A percentile compares a stretch with the other conserved stretches of the same genome.
phyloP scores from a whole-genome alignment of 2,888 invertebrate genomes.

The Podabrus alpinus region DNA sequence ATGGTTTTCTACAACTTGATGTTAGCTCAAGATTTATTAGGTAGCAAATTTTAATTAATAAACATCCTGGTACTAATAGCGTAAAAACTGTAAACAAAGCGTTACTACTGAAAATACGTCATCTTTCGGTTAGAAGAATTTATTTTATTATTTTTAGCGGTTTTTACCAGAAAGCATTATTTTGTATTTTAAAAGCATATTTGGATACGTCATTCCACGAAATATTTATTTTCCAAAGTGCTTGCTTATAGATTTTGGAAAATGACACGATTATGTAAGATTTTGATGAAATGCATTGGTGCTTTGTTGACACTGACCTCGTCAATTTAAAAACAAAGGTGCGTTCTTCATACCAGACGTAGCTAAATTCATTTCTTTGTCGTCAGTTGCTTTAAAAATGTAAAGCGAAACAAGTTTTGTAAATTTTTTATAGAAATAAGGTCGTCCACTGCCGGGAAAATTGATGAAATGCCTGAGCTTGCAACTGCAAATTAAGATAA shows the following conservation, averaged over 20 bases:
- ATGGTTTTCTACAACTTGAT: background rate
- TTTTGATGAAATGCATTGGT: background rate
- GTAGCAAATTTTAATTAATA: background rate
- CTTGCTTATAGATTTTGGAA: background rate
- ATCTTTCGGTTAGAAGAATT: background rate
- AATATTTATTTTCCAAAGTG: background rate
- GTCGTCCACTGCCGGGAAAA: background rate
- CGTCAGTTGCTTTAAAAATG: constrained; percentile 1
- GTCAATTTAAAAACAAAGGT: constrained; percentile 4
- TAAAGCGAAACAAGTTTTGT: background rate
- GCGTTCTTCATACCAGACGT: background rate
- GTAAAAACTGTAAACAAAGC: background rate
- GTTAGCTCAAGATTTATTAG: background rate
- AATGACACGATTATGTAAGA: background rate
- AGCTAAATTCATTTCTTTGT: background rate
- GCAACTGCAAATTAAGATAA: background rate
- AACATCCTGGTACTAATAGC: background rate
- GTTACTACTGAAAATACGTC: background rate
- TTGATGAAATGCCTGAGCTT: background rate
- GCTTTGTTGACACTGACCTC: constrained; percentile 1
- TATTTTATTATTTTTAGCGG: background rate
- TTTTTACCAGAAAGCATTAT: background rate
- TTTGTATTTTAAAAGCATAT: too few relatives aligned
- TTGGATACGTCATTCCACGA: background rate
- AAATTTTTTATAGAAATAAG: background rate